phyloP scores from a whole-genome alignment of 2,113 vertebrate species.

The Archilochus colubris region DNA sequence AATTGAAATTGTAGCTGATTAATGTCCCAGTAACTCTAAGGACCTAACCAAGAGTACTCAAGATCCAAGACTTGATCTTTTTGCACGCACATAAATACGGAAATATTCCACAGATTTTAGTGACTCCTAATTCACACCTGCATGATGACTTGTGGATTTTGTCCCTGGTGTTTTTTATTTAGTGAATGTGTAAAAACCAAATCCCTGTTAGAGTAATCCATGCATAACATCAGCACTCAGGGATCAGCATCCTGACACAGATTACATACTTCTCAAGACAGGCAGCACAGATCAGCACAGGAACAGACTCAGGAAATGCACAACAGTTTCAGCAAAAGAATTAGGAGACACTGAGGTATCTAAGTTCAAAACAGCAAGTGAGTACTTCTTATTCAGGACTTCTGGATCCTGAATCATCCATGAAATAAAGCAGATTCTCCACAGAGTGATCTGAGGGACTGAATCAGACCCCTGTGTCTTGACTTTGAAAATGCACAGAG shows the following conservation, averaged over 20 bases:
- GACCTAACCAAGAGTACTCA: neutral
- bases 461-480: neutral
- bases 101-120: neutral
- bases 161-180: neutral
- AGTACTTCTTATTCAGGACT: neutral
- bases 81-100: rapidly evolving
- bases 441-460: neutral
- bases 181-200: neutral
- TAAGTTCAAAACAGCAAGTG: neutral
- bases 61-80: neutral
- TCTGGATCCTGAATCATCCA: rapidly evolving
- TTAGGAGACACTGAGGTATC: neutral
- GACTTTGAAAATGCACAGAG: neutral
- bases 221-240: neutral
- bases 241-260: neutral
- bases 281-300: neutral
- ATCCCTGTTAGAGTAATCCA: neutral
- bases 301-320: neutral
- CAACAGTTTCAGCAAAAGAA: neutral
- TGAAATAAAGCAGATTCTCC: neutral
- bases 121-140: neutral
- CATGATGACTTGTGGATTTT: neutral
- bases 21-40: neutral
- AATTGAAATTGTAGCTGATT: neutral
- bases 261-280: neutral